Conservation (phyloP, 1,140 invertebrate genomes). For the Drosophila persimilis region DNA sequence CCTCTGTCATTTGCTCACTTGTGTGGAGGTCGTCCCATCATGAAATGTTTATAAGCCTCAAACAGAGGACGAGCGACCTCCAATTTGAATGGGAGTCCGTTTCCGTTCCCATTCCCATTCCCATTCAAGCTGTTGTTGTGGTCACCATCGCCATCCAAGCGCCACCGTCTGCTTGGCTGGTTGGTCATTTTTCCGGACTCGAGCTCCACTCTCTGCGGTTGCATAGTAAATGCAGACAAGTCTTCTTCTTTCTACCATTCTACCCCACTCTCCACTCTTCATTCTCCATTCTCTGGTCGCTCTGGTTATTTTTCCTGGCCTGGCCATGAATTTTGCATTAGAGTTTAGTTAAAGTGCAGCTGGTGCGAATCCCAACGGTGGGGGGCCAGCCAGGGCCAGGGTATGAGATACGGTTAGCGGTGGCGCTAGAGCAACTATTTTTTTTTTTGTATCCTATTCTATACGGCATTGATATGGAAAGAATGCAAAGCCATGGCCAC, state of each 20-base stretch:
- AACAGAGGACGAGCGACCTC: background rate
- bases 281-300: slow-evolving; percentile 1
- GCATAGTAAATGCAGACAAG: slow-evolving; percentile 69
- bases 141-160: slow-evolving; percentile 32
- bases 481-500: slow-evolving; percentile 20
- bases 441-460: slow-evolving; percentile 28
- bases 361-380: slow-evolving; percentile 61
- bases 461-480: slow-evolving; percentile 26
- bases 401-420: slow-evolving; percentile 15
- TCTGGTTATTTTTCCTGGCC: slow-evolving; percentile 42
- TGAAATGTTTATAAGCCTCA: slow-evolving; percentile 43
- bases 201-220: slow-evolving; percentile 33
- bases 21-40: slow-evolving; percentile 10
- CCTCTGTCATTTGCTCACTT: slow-evolving; percentile 35
- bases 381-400: background rate
- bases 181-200: slow-evolving; percentile 62
- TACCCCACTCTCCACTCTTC: background rate
- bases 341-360: slow-evolving; percentile 80
- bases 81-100: slow-evolving; percentile 20
- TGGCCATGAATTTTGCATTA: slow-evolving; percentile 78
- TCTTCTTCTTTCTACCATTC: slow-evolving; percentile 4
- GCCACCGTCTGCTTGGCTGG: slow-evolving; percentile 15
- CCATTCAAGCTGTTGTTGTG: slow-evolving; percentile 54
- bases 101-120: background rate
- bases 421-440: slow-evolving; percentile 15